Evolutionary conservation across 2,888 invertebrate genomes (phyloP).

Genomic region (Copidosoma aretas): DNA sequence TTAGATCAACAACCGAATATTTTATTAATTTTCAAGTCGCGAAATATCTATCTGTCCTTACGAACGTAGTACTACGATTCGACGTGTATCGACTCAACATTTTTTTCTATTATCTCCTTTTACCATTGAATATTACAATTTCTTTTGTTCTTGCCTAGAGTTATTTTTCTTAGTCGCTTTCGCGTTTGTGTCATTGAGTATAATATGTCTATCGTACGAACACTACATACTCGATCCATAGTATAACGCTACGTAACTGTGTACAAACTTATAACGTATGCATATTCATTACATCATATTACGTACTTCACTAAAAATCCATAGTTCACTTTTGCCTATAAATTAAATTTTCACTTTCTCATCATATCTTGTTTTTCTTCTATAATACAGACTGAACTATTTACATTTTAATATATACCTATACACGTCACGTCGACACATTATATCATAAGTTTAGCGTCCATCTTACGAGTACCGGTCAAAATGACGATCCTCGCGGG

Average conservation of each 20-base stretch:
- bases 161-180: background rate
- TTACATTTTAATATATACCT: too few species aligned
- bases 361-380: background rate
- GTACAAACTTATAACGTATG: conserved; percentile 32
- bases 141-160: conserved; percentile 6
- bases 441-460: too few species aligned
- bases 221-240: conserved; percentile 14
- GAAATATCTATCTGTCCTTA: background rate
- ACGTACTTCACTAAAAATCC: conserved; percentile 8
- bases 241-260: conserved; percentile 20
- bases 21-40: background rate
- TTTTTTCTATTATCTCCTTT: conserved; percentile 7
- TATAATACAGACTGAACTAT: too few species aligned
- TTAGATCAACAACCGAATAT: too few species aligned
- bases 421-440: too few species aligned
- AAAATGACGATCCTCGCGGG: too few species aligned
- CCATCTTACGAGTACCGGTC: too few species aligned
- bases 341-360: background rate
- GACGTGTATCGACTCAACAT: background rate
- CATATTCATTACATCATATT: too few species aligned
- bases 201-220: conserved; percentile 17
- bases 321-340: conserved; percentile 4
- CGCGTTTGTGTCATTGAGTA: conserved; percentile 6
- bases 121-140: conserved; percentile 2
- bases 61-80: background rate